phyloP scores from a whole-genome alignment of 2,797 vertebrate species.

The Xenentodon cancila region DNA sequence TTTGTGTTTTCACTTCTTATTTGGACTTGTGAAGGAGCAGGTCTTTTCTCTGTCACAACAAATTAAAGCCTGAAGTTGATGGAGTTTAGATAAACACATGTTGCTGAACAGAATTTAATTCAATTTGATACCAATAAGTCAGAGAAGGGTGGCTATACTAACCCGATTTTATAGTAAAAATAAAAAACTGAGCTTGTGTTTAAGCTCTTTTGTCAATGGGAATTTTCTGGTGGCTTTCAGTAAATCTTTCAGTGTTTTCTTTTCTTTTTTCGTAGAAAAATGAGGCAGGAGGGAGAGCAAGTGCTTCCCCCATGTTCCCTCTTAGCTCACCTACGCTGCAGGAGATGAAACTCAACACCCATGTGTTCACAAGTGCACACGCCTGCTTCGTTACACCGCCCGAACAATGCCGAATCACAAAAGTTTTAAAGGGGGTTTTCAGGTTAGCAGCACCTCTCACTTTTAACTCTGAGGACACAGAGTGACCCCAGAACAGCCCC shows the following conservation, averaged over 20 bases:
- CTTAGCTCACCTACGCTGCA: slow-evolving; percentile 32
- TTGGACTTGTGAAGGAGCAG: slow-evolving; percentile 31
- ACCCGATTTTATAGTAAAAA: slow-evolving; percentile 47
- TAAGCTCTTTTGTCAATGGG: slow-evolving; percentile 42
- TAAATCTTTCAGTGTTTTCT: slow-evolving; percentile 58
- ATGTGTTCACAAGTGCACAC: background rate
- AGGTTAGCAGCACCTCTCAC: slow-evolving; percentile 35
- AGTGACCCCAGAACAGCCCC: too few species aligned
- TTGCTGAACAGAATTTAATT: slow-evolving; percentile 40
- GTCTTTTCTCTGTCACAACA: slow-evolving; percentile 22
- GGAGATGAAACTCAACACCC: slow-evolving; percentile 36
- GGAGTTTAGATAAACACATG: slow-evolving; percentile 32
- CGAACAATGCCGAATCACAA: slow-evolving; percentile 48
- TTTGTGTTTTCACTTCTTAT: slow-evolving; percentile 16
- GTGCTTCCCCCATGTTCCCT: slow-evolving; percentile 40
- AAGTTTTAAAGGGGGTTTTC: slow-evolving; percentile 38
- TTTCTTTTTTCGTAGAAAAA: slow-evolving; percentile 64
- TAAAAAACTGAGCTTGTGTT: slow-evolving; percentile 35
- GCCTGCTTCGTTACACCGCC: slow-evolving; percentile 21
- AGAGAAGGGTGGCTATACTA: slow-evolving; percentile 34
- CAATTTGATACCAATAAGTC: slow-evolving; percentile 29
- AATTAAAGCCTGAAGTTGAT: slow-evolving; percentile 53
- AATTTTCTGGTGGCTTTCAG: slow-evolving; percentile 52
- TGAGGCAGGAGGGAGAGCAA: slow-evolving; percentile 45
- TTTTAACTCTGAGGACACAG: slow-evolving; percentile 36